Base-by-base conservation (phyloP, 2,113 vertebrate species). In the Bubo blakistoni region DNA sequence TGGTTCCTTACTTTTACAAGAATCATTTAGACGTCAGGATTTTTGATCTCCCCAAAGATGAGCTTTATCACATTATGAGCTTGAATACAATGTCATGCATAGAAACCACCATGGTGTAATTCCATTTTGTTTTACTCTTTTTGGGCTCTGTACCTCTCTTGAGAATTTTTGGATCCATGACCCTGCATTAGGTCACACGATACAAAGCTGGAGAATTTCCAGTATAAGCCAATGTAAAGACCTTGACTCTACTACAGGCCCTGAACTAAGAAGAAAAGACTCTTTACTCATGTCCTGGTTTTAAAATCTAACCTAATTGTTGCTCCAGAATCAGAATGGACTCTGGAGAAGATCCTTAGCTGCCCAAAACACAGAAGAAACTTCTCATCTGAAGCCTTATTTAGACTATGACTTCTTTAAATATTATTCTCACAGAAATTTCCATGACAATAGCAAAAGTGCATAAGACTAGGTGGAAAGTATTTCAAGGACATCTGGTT, bases 401-500 rank as follows among this genome's bases (percentile, higher is more conserved):
- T 91, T 79, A 84, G 29, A 44, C 6, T 21, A 42, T 6, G 5
- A 59, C 18, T 74, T 47, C 52, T 71, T 78, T 59, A 84, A 81
- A 55, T 55, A 30, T 7, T 30, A 30, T 49, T 77, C 47, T 78
- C 57, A 86, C 36, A 81, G 51, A 86, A 62, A 86, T 94, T 86
- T 92, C 72, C 85, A 82, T 71, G 49, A 92, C 63, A 86, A 81
- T 26, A 90, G 47, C 32, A 92, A 93, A 94, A 88, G 30, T 16
- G 2, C 19, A 67, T 81, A 70, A 92, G 79, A 78, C 29, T 88
- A 88, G 78, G 78, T 86, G 69, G 94, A 93, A 96, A 95, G 26
- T 81, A 88, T 96, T 94, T 49, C 65, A 83, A 71, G 8, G 25
- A 92, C 91, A 95, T 94, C 81, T 96, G 95, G 85, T 63, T 95